Percentiles rank a stretch among this genome's conserved stretches.
phyloP scores from a whole-genome alignment of 2,888 invertebrate species.

The Drosophila monieri region DNA sequence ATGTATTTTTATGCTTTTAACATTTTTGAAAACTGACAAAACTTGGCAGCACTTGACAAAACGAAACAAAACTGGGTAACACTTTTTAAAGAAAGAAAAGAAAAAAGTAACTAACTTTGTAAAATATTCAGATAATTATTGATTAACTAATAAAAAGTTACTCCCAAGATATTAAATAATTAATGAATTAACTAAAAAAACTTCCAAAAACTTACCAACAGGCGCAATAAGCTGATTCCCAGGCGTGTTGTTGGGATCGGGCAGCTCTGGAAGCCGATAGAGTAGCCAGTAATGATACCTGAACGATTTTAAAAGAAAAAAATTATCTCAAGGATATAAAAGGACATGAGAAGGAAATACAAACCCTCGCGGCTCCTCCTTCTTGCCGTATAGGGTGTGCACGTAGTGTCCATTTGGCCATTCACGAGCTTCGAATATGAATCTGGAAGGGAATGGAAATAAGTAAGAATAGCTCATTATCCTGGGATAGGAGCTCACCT shows the following conservation, averaged over 20 bases:
- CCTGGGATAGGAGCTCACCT: constrained; percentile 65
- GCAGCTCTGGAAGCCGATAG: constrained; percentile 91
- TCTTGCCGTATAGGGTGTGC: constrained; percentile 89
- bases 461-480: neutral
- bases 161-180: too few species aligned
- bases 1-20: too few species aligned
- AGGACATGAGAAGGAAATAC: neutral
- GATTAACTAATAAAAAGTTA: too few species aligned
- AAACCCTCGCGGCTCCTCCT: constrained; percentile 84
- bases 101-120: too few species aligned
- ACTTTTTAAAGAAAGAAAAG: too few species aligned
- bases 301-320: too few species aligned
- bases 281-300: constrained; percentile 95
- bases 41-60: too few species aligned
- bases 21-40: too few species aligned
- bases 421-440: constrained; percentile 91
- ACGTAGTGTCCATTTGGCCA: constrained; percentile 97
- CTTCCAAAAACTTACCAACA: constrained; percentile 87
- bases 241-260: constrained; percentile 92
- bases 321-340: too few species aligned
- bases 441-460: constrained; percentile 78
- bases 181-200: too few species aligned
- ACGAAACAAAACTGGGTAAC: neutral
- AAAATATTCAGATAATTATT: too few species aligned
- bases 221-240: constrained; percentile 94